Evolutionary conservation across 2,113 vertebrate species (phyloP).

Genomic region (Hydrochoerus hydrochaeris): DNA sequence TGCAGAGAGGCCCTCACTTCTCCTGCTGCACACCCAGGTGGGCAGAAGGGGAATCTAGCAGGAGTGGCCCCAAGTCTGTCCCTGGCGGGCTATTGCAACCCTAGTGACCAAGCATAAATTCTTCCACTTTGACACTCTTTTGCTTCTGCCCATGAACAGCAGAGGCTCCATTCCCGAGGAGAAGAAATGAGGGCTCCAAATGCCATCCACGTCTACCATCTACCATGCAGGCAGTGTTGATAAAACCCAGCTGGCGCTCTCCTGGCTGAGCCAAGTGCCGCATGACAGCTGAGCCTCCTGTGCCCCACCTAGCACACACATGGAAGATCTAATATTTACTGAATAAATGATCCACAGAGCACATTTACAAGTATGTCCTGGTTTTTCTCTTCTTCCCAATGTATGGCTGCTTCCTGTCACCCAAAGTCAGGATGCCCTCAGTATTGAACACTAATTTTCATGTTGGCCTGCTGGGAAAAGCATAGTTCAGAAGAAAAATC

Average conservation of each 20-base stretch:
- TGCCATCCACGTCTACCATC: conserved; percentile 2
- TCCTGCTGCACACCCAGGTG: neutral
- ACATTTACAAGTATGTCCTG: neutral
- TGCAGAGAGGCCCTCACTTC: neutral
- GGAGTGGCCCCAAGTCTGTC: rapidly evolving
- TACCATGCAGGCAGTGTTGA: conserved; percentile 16
- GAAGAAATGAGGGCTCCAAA: neutral
- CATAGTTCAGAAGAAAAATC: neutral
- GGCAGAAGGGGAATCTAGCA: neutral
- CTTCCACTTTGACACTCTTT: neutral
- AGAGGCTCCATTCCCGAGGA: neutral
- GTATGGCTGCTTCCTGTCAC: conserved; percentile 39
- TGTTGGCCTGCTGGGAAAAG: conserved; percentile 56
- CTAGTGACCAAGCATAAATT: neutral
- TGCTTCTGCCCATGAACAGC: conserved; percentile 18
- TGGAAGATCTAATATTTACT: conserved; percentile 9
- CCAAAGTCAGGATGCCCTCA: neutral
- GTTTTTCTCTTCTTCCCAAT: neutral
- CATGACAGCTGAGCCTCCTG: neutral
- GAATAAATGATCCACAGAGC: conserved; percentile 25
- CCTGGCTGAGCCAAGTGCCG: conserved; percentile 34
- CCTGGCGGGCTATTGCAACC: neutral
- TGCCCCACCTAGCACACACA: neutral
- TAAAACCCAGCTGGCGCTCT: conserved; percentile 63
- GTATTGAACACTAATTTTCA: conserved; percentile 26